Evolutionary conservation across 2,113 vertebrate species (phyloP).

Genomic region (Procavia capensis): DNA sequence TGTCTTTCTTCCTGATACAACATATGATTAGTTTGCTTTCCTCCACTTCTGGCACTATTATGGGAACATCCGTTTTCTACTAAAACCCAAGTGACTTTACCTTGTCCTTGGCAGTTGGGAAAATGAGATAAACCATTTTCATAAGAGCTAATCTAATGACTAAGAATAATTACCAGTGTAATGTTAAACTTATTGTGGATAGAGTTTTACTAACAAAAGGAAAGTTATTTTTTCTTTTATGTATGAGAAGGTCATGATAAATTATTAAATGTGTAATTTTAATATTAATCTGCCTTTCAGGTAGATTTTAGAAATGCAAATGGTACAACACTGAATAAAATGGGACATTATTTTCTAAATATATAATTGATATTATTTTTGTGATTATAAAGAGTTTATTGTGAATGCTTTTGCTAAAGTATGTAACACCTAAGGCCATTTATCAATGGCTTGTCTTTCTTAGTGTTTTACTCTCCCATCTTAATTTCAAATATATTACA

Average conservation of each 20-base stretch:
- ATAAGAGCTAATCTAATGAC: constrained; percentile 38
- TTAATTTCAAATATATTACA: constrained; percentile 19
- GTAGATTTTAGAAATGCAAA: constrained; percentile 5
- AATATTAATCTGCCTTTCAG: constrained; percentile 52
- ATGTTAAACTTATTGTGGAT: constrained; percentile 18
- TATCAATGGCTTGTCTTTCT: background rate
- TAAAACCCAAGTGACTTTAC: background rate
- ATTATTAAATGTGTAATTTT: constrained; percentile 50
- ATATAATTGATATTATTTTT: constrained; percentile 52
- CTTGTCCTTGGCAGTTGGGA: background rate
- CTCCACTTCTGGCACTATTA: background rate
- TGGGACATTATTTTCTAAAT: background rate
- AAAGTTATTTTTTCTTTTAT: constrained; percentile 44
- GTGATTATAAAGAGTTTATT: background rate
- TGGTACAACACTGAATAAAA: constrained; percentile 12
- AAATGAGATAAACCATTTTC: background rate
- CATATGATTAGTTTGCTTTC: background rate
- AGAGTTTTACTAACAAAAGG: constrained; percentile 53
- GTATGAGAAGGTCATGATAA: constrained; percentile 37
- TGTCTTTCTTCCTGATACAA: background rate
- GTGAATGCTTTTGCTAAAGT: constrained; percentile 16
- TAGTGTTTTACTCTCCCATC: background rate
- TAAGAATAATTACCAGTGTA: background rate
- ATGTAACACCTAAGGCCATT: background rate
- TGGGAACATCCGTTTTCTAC: background rate